Evolutionary conservation across 2,888 invertebrate species (phyloP), one percentile per base, ranked within the genome.

Genomic region (Trichogramma dendrolimi): DNA sequence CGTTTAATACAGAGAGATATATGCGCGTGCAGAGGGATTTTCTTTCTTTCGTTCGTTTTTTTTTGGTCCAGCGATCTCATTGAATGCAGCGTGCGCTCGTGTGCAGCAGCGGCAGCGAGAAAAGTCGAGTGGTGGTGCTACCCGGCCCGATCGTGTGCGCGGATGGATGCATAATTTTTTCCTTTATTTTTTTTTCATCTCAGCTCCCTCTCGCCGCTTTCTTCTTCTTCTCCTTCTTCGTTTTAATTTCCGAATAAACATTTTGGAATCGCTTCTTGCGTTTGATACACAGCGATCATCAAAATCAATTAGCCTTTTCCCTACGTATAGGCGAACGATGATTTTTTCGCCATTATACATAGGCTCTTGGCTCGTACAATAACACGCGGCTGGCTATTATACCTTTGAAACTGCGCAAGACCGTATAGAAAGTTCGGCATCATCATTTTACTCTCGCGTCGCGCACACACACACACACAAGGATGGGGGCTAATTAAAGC

Each of bases 41-140:
- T 27, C 27, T 27, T 27, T 27, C 27, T 27, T 27, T 27, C 27
- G 27, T 27, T 27, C 3, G 1, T 27, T 27, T 65, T 65, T 62
- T 62, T 65, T 60, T 65, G 42, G 60, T 62, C 58, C 65, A 62
- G 52, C 53, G 55, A 55, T 50, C 52, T 58, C 52, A 62, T 65
- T 65, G 38, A 65, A 10, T 6, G 39, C 39, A 4, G n/a, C 48
- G 48, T 8, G 48, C 10, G 8, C 48, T 14, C 44, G 27, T 27
- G 27, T 27, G 27, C 27, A 27, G 27, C 27, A 27, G 27, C 27
- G 2, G 27, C 27, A 27, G 27, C 27, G 27, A 27, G 27, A 27
- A 27, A 27, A 27, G 27, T 27, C 27, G 27, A 27, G 27, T 27
- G 11, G 48, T 52, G 51, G 41, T n/a, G 56, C 49, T 48, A 59